phyloP scores from a whole-genome alignment of 1,140 invertebrate species.

The Drosophila subobscura region DNA sequence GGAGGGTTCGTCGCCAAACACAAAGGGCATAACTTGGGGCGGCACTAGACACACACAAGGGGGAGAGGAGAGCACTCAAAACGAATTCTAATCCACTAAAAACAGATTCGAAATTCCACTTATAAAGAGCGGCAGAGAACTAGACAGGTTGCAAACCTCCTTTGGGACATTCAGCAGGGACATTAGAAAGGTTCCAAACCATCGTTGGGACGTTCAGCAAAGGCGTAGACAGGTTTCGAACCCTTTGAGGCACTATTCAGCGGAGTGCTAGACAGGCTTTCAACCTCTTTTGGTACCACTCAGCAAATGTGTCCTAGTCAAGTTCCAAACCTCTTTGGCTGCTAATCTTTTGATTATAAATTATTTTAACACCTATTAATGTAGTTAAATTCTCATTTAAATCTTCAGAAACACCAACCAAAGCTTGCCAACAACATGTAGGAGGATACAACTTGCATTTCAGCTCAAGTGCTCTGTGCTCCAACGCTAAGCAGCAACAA shows the following conservation, averaged over 20 bases:
- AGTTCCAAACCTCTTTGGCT: no score
- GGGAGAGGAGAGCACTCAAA: not conserved
- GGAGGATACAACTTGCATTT: constrained; percentile 15
- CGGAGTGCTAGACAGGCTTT: not conserved
- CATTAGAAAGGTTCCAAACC: no score
- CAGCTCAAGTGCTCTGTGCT: constrained; percentile 25
- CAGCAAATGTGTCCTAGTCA: no score
- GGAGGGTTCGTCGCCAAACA: constrained; percentile 88
- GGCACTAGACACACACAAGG: constrained; percentile 71
- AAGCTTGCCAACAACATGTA: not conserved
- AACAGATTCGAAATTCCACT: not conserved
- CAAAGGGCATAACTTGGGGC: constrained; percentile 89
- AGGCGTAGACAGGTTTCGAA: no score
- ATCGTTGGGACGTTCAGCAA: no score
- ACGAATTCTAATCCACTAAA: not conserved
- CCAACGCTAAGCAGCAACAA: constrained; percentile 57
- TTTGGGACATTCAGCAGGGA: no score
- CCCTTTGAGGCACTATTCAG: constrained; percentile 5
- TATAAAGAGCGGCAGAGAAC: not conserved
- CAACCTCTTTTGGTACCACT: not conserved
- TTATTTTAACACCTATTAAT: not conserved
- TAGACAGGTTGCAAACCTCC: no score
- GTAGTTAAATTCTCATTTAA: not conserved
- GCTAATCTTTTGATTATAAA: no score
- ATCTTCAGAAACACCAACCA: not conserved